Evolutionary conservation across 64 coral and sea anemone genomes (phyloP).

Genomic region (Dendrophyllia cribrosa): DNA sequence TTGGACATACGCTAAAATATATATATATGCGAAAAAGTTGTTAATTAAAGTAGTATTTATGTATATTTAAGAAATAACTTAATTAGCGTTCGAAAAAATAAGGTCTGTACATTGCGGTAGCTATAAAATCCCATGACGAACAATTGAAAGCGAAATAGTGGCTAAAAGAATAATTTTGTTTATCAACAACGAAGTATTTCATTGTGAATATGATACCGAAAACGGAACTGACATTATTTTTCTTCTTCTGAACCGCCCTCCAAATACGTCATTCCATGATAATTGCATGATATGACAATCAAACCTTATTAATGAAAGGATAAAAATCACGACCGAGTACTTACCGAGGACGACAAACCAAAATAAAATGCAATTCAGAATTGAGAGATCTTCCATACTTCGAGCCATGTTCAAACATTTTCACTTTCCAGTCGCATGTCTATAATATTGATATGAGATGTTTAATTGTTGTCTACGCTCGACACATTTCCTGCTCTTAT

Average conservation of each 20-base stretch:
- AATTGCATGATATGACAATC: constrained; percentile 6
- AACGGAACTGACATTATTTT: not conserved
- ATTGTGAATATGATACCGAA: not conserved
- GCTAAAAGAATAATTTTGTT: not conserved
- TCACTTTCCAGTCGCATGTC: not conserved
- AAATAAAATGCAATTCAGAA: constrained; percentile 11
- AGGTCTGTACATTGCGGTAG: not conserved
- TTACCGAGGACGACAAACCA: constrained; percentile 29
- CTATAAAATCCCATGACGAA: not conserved
- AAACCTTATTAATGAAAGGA: constrained; percentile 18
- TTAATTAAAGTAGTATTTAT: not conserved
- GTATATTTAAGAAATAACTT: not conserved
- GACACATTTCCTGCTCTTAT: not conserved
- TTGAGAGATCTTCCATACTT: not conserved
- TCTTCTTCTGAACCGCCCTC: not conserved
- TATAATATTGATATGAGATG: not conserved
- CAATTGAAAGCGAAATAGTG: not conserved
- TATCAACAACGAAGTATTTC: not conserved
- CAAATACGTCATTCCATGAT: constrained; percentile 12
- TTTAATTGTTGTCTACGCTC: not conserved
- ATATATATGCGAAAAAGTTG: not conserved
- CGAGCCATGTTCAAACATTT: constrained; percentile 1
- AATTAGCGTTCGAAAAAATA: not conserved
- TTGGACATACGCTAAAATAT: not conserved
- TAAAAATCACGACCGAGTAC: constrained; percentile 9